Base-by-base conservation (phyloP, 1,140 invertebrate species). In the Brachionus rubens region DNA sequence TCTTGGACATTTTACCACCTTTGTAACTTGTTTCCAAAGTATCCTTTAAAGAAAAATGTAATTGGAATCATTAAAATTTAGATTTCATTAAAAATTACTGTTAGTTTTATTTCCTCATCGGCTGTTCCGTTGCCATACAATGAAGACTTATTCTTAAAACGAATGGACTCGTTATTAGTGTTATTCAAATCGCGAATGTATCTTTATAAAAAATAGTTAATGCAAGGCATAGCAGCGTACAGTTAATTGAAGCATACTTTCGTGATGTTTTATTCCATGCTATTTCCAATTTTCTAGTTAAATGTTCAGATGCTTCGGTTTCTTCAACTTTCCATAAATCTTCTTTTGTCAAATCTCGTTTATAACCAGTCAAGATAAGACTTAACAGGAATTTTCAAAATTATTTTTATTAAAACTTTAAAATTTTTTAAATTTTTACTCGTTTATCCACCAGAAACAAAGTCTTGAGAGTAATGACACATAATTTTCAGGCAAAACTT, bases 301-400 rank as follows among this genome's bases (percentile, higher is more conserved):
- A 28, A 16, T 41, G 19, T 12, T 56, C 36, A 7, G 72, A 76
- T 28, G 48, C 14, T 76, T 76, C 72, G 12, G 48, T 56, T 16
- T 76, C 72, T 16, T 76, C 72, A 30, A 76, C 28, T 40, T 56
- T 59, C 72, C 72, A 76, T n/a, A 76, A 26, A 28, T 76, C 72
- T 0, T 76, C 72, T 41, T 30, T 56, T 1, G 72, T 41, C 30
- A 76, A 16, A n/a, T 54, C 48, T 14, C 72, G 28, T 47, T 76
- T 76, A 47, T 43, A 76, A n/a, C 72, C 72, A 47, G 48, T 76
- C 33, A 76, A 24, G 21, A 76, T 76, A 14, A 76, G 50, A 36
- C 72, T 76, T 19, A 30, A 54, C 16, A 47, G 3, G 9, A 9
- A 36, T 16, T 40, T 19, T 21, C 14, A 28, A 3, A 24, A 33